Percentiles rank a stretch among this genome's conserved stretches.
Conservation (phyloP, 2,797 vertebrate species). For the Hyperoplus lanceolatus region DNA sequence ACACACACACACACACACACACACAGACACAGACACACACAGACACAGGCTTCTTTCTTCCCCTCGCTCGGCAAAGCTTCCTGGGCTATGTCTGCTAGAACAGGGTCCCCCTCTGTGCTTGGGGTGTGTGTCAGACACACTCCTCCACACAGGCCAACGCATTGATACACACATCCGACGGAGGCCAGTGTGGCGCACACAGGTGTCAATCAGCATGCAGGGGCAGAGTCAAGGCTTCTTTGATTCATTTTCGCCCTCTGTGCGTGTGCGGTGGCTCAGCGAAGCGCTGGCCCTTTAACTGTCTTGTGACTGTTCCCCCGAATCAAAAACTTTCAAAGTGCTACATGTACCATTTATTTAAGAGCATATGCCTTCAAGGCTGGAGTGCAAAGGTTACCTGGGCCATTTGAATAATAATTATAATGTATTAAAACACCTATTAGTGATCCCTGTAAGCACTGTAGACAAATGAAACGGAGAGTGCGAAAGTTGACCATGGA, state of each 20-base stretch:
- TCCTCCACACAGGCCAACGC: constrained; percentile 59
- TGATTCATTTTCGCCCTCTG: constrained; percentile 49
- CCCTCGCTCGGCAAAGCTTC: constrained; percentile 68
- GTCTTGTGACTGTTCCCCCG: background rate
- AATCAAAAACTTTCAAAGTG: constrained; percentile 26
- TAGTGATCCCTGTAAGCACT: background rate
- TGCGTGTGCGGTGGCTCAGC: constrained; percentile 21
- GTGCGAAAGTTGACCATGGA: background rate
- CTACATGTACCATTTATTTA: constrained; percentile 20
- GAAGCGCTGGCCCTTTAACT: background rate
- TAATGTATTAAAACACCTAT: background rate
- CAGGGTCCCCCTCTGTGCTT: constrained; percentile 78
- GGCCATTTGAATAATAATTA: background rate
- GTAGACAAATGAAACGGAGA: background rate
- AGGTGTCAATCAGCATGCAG: constrained; percentile 84
- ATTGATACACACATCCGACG: constrained; percentile 75
- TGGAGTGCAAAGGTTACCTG: background rate
- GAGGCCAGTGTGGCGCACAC: constrained; percentile 52
- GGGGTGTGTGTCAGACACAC: constrained; percentile 59
- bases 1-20: constrained; percentile 41
- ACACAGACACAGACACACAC: constrained; percentile 46
- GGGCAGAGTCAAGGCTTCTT: constrained; percentile 68
- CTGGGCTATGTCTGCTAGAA: constrained; percentile 74
- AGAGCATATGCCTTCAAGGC: background rate
- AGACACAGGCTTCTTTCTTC: constrained; percentile 79